Evolutionary conservation across 2,797 vertebrate species (phyloP), one percentile per base, ranked within the genome.

Genomic region (Aulostomus chinensis): DNA sequence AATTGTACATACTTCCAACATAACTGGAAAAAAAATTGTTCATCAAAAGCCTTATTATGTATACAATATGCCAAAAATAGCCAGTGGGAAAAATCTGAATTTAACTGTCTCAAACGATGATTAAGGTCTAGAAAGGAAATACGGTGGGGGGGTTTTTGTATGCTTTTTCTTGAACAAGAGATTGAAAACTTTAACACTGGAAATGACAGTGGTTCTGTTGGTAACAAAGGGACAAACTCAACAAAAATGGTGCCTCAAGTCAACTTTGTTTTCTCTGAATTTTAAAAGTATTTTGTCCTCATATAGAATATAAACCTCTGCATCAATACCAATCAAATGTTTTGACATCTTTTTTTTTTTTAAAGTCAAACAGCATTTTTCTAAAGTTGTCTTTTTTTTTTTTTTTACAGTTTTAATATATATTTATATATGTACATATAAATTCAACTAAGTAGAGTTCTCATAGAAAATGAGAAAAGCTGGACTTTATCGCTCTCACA

Each of bases 261-360:
- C 26, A 24, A 49, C 37, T n/a, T 42, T n/a, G n/a, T n/a, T 58
- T 50, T 68, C 33, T 65, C 55, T 85, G 55, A 68, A 70, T 83
- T 89, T 84, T 69, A 87, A 89, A 90, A 89, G 74, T 84, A 76
- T 30, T 81, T 78, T 80, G 55, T 84, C 66, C 75, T 88, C 67
- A 70, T 86, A 89, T 88, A 88, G 78, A 92, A 91, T 92, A 92
- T 91, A 93, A 91, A 92, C 76, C 84, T 91, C 88, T 92, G 88
- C 78, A 85, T 87, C 78, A 68, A 84, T 85, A 89, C 84, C 87
- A 86, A 88, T 88, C 72, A 57, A 84, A 81, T 70, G 58, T 78
- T 83, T 72, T 73, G 38, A 84, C 66, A 46, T 79, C 36, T 68
- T 74, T 60, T 53, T 39, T 68, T 60, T n/a, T n/a, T 80, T 68